phyloP scores from a whole-genome alignment of 2,797 vertebrate genomes.

The Phalloptychus januarius region DNA sequence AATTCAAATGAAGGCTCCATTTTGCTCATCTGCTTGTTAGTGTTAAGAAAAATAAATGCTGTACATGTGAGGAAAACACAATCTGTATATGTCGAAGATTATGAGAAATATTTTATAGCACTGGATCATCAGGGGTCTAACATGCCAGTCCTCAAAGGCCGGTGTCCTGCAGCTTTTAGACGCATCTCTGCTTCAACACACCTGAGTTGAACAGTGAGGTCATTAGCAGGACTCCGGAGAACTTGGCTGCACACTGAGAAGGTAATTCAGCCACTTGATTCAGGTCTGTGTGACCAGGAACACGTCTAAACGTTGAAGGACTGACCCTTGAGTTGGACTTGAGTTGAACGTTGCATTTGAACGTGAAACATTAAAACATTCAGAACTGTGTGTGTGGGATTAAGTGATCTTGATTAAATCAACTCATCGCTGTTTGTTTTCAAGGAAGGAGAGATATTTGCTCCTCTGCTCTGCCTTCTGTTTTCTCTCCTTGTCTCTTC shows the following conservation, averaged over 20 bases:
- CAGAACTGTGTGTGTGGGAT: slow-evolving; percentile 21
- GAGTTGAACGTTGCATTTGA: neutral
- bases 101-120: neutral
- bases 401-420: slow-evolving; percentile 24
- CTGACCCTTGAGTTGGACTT: neutral
- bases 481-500: slow-evolving; percentile 23
- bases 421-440: neutral
- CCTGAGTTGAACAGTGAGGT: neutral
- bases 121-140: neutral
- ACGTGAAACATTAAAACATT: neutral
- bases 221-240: neutral
- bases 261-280: neutral
- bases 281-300: neutral
- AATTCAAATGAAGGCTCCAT: neutral
- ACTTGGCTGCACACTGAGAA: neutral
- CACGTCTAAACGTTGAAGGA: too few relatives aligned
- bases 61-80: neutral
- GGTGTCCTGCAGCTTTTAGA: neutral
- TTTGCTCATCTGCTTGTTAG: neutral
- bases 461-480: neutral
- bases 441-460: slow-evolving; percentile 7
- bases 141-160: neutral
- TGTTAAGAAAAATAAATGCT: neutral
- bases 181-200: neutral
- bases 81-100: neutral